These are phyloP conservation scores for Myotis pilosus DNA, from an alignment of 2,797 vertebrate species.

Conservation along the genomic window DNA sequence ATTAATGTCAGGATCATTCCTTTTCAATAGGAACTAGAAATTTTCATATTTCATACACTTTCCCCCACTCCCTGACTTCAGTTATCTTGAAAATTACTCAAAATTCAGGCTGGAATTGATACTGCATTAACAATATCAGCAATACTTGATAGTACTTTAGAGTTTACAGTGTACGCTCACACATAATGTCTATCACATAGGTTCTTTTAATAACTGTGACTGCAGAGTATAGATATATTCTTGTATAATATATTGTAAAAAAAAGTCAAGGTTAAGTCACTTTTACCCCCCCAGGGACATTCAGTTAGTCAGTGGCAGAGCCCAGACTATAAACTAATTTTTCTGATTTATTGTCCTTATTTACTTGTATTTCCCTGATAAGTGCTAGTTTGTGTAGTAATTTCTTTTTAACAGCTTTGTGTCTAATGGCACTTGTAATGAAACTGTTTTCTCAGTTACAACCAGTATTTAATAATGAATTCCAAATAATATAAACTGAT, in stretches of 20 bases:
- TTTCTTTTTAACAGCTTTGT: not conserved
- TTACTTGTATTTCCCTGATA: not conserved
- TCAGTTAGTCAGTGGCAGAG: not conserved
- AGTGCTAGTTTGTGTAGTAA: not conserved
- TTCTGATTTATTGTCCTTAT: not conserved
- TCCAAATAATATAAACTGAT: not conserved
- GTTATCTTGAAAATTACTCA: slow-evolving; percentile 41
- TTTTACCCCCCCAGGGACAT: not conserved
- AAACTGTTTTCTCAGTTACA: not conserved
- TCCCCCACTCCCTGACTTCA: not conserved
- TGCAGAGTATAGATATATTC: not conserved
- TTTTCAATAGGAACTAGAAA: slow-evolving; percentile 38
- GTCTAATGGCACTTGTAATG: not conserved
- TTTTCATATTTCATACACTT: not conserved
- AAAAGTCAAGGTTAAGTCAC: not conserved
- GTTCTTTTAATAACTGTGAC: not conserved
- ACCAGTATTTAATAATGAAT: slow-evolving; percentile 6
- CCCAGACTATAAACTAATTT: not conserved
- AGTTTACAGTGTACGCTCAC: not conserved
- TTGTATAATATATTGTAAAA: not conserved
- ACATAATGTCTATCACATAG: not conserved
- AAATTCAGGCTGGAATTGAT: not conserved
- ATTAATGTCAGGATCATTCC: not conserved
- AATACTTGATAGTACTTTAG: not conserved
- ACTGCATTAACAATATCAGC: not conserved